Conservation (phyloP, 2,888 invertebrate genomes). For the Resseliella maxima region DNA sequence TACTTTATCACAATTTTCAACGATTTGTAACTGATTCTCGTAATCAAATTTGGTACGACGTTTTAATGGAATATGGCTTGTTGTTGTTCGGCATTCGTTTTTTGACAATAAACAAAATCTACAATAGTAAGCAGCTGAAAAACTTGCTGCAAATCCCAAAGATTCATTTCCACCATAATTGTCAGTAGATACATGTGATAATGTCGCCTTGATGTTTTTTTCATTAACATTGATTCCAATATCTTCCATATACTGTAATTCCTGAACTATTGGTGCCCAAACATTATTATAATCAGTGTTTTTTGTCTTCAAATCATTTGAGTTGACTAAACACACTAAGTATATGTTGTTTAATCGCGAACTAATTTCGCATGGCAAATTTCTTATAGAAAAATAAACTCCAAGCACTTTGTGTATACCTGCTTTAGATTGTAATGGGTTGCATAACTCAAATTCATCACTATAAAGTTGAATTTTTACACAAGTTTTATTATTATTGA, state of each 20-base stretch:
- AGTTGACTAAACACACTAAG: neutral
- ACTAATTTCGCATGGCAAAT: neutral
- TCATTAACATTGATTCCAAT: neutral
- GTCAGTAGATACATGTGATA: neutral
- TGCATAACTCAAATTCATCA: neutral
- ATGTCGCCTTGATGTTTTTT: neutral
- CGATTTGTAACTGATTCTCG: neutral
- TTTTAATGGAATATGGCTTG: neutral
- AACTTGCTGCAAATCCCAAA: neutral
- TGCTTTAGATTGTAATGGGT: conserved; percentile 7
- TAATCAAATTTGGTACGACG: neutral
- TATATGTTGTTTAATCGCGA: neutral
- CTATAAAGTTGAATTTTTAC: neutral
- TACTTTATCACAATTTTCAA: neutral
- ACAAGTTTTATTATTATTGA: neutral
- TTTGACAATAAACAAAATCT: neutral
- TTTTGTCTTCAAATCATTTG: neutral
- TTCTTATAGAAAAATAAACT: neutral
- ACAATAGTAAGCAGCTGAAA: neutral
- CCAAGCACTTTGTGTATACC: neutral
- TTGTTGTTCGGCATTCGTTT: no score
- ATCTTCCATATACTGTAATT: neutral
- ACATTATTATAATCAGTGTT: neutral
- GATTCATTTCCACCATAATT: neutral
- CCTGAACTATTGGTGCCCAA: neutral